Evolutionary conservation across 1,140 invertebrate genomes (phyloP).

Genomic region (Eulimnadia texana): DNA sequence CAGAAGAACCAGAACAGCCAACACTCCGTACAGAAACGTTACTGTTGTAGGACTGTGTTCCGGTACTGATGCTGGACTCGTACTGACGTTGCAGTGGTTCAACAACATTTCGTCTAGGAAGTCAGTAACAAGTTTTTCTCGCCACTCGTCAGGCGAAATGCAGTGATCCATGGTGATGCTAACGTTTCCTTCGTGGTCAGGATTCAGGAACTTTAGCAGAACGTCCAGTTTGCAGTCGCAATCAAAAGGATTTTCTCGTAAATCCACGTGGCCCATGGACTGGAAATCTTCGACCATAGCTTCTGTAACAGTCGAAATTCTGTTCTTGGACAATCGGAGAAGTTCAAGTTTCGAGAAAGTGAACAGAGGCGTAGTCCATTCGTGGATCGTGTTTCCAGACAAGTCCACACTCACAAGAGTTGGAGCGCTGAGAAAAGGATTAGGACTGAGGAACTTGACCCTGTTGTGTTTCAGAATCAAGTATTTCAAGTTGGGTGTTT

Average conservation of each 20-base stretch:
- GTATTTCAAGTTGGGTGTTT: conserved; percentile 33
- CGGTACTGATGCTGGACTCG: conserved; percentile 12
- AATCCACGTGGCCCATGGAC: conserved; percentile 30
- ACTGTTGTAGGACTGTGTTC: conserved; percentile 26
- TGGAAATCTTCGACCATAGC: conserved; percentile 40
- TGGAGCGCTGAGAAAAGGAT: conserved; percentile 31
- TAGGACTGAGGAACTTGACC: conserved; percentile 29
- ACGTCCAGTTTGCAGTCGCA: conserved; percentile 35
- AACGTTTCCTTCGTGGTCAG: conserved; percentile 27
- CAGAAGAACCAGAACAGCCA: conserved; percentile 26
- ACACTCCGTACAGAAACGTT: conserved; percentile 28
- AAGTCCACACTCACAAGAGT: conserved; percentile 32
- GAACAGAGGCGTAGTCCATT: conserved; percentile 35
- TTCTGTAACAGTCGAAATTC: conserved; percentile 34
- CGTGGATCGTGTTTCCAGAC: conserved; percentile 32
- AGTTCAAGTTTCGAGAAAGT: conserved; percentile 24
- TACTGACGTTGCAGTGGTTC: not conserved
- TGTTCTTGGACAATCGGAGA: conserved; percentile 34
- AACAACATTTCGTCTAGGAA: conserved; percentile 23
- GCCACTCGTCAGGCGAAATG: conserved; percentile 31
- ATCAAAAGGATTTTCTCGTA: conserved; percentile 36
- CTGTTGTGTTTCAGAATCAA: conserved; percentile 34
- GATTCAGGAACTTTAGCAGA: conserved; percentile 29
- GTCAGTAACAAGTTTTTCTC: conserved; percentile 28
- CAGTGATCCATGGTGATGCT: conserved; percentile 27